Conservation (phyloP, 1,140 invertebrate genomes). For the Probaryconus sp. region DNA sequence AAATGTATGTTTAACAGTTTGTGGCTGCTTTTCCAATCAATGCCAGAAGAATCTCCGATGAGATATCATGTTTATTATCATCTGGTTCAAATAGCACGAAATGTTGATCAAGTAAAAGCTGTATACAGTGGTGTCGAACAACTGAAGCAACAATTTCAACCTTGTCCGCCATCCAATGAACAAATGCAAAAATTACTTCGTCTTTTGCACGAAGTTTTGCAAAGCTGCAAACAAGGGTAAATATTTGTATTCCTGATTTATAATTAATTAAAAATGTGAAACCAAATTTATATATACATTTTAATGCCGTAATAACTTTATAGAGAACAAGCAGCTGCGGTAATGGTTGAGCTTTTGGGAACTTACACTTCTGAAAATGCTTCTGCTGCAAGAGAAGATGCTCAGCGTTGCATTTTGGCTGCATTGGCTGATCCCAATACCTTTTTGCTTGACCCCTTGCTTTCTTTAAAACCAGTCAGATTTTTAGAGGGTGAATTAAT, state of each 20-base stretch:
- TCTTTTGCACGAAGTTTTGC: slow-evolving; percentile 91
- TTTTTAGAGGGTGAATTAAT: slow-evolving; percentile 97
- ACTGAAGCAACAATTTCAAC: slow-evolving; percentile 89
- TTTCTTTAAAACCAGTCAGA: slow-evolving; percentile 95
- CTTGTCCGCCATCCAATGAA: slow-evolving; percentile 90
- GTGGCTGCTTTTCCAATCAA: slow-evolving; percentile 93
- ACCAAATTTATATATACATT: too few relatives aligned
- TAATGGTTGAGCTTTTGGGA: slow-evolving; percentile 96
- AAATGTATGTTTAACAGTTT: slow-evolving; percentile 79
- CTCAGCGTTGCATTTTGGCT: slow-evolving; percentile 96
- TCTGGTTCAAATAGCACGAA: slow-evolving; percentile 91
- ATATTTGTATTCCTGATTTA: too few relatives aligned
- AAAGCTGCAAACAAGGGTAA: slow-evolving; percentile 84
- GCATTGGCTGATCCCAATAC: slow-evolving; percentile 96
- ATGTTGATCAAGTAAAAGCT: slow-evolving; percentile 89
- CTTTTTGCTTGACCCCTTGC: slow-evolving; percentile 95
- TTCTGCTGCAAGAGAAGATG: slow-evolving; percentile 96
- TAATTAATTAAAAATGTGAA: too few relatives aligned
- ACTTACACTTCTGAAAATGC: slow-evolving; percentile 98
- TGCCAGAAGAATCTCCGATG: slow-evolving; percentile 89
- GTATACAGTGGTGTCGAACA: slow-evolving; percentile 89
- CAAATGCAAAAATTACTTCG: slow-evolving; percentile 96
- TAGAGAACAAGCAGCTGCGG: slow-evolving; percentile 94
- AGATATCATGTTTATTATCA: slow-evolving; percentile 95
- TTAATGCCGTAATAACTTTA: too few relatives aligned